Evolutionary conservation across 92 coral and sea anemone genomes (phyloP).

Genomic region (Actinernus sp.): DNA sequence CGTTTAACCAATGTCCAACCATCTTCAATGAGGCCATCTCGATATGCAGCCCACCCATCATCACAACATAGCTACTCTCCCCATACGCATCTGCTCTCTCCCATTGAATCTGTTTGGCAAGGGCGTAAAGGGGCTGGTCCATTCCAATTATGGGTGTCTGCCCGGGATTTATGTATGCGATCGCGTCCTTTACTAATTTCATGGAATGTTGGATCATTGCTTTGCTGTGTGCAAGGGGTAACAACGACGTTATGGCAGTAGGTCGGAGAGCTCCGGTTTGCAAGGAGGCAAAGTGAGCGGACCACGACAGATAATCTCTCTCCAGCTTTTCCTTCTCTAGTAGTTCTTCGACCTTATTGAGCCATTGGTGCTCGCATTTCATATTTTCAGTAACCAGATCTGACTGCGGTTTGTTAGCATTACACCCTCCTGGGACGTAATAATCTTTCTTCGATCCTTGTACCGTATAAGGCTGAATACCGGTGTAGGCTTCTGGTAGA

Average conservation of each 20-base stretch:
- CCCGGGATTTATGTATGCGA: conserved; percentile 33
- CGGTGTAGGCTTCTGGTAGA: conserved; percentile 50
- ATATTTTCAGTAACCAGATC: conserved; percentile 9
- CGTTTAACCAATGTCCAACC: conserved; percentile 38
- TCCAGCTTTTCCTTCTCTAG: no score
- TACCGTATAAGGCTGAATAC: conserved; percentile 24
- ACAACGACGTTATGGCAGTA: no score
- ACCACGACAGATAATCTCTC: no score
- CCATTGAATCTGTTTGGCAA: conserved; percentile 54
- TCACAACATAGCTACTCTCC: conserved; percentile 34
- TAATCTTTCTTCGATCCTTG: conserved; percentile 30
- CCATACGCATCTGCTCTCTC: conserved; percentile 24
- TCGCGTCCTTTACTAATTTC: conserved; percentile 35
- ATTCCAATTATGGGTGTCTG: conserved; percentile 43
- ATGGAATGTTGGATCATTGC: conserved; percentile 56
- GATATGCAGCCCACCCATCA: conserved; percentile 48
- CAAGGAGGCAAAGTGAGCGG: no score
- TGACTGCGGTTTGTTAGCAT: conserved; percentile 5
- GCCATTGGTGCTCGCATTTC: no score
- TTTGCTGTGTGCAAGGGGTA: no score
- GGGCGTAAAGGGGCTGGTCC: conserved; percentile 49
- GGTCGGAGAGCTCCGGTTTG: no score
- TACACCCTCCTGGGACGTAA: conserved; percentile 17
- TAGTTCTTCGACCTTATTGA: no score
- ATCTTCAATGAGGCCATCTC: conserved; percentile 43